Conservation (phyloP, 2,113 vertebrate species). For the Ammodytes dubius region DNA sequence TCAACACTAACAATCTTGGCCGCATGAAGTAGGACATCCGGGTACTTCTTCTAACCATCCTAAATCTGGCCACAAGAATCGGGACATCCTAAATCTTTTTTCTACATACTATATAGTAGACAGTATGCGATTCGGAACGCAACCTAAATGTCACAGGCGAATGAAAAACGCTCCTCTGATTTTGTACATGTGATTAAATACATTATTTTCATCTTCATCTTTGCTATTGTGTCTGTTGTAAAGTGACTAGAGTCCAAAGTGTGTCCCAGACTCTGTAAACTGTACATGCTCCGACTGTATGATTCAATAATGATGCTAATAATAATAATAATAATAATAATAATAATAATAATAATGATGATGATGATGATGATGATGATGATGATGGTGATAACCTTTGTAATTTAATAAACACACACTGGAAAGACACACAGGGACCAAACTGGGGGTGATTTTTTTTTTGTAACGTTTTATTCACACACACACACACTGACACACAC, state of each 20-base stretch:
- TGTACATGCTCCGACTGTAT: constrained; percentile 59
- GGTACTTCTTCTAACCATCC: no score
- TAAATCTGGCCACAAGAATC: no score
- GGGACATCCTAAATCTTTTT: no score
- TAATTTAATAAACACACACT: constrained; percentile 84
- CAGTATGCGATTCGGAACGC: no score
- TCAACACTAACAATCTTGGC: no score
- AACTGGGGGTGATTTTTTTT: constrained; percentile 10
- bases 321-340: constrained; percentile 40
- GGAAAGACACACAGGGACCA: constrained; percentile 51
- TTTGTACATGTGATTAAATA: constrained; percentile 28
- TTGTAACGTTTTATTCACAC: no score
- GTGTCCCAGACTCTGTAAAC: constrained; percentile 51
- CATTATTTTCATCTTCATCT: constrained; percentile 48
- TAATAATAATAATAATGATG: no score
- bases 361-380: constrained; percentile 54
- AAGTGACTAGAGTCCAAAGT: constrained; percentile 59
- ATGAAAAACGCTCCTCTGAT: background rate
- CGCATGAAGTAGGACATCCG: no score
- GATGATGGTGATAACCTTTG: constrained; percentile 70
- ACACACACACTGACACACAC: background rate
- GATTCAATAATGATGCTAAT: constrained; percentile 66
- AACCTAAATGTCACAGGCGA: no score
- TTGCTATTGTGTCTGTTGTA: constrained; percentile 57
- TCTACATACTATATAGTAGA: no score